Percentiles rank a stretch among this genome's conserved stretches.
These are phyloP conservation scores for Astropecten irregularis DNA, from an alignment of 53 echinoderm and acorn worm species.

Conservation along the genomic window DNA sequence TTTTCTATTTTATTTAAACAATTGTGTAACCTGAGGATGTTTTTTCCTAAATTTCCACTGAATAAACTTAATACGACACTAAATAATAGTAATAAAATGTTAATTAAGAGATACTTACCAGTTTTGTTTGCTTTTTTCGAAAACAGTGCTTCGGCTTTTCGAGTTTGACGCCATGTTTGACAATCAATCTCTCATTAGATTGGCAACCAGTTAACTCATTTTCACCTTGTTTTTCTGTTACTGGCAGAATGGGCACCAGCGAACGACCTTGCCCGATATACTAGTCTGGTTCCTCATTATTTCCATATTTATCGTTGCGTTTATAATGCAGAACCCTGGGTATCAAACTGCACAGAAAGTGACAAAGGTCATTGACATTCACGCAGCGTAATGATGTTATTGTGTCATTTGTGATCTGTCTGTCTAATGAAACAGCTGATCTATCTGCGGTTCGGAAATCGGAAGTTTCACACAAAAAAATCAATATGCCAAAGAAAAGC, in stretches of 20 bases:
- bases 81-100: too few species aligned
- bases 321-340: too few species aligned
- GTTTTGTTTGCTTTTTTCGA: not conserved
- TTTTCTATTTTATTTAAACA: too few species aligned
- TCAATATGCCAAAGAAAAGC: conserved; percentile 55
- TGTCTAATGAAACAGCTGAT: conserved; percentile 1
- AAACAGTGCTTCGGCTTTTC: conserved; percentile 7
- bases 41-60: too few species aligned
- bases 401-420: not conserved
- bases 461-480: not conserved
- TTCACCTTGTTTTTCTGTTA: not conserved
- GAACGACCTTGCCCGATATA: not conserved
- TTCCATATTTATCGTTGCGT: too few species aligned
- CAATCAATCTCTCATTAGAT: conserved; percentile 40
- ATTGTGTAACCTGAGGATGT: too few species aligned
- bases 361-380: not conserved
- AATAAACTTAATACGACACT: too few species aligned
- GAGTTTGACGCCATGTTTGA: conserved; percentile 61
- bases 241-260: conserved; percentile 3
- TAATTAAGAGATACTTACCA: too few species aligned
- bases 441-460: too few species aligned
- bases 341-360: conserved; percentile 1
- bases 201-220: not conserved
- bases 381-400: not conserved
- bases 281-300: conserved; percentile 4